Conservation (phyloP, 1,140 invertebrate genomes). For the Delia radicum region DNA sequence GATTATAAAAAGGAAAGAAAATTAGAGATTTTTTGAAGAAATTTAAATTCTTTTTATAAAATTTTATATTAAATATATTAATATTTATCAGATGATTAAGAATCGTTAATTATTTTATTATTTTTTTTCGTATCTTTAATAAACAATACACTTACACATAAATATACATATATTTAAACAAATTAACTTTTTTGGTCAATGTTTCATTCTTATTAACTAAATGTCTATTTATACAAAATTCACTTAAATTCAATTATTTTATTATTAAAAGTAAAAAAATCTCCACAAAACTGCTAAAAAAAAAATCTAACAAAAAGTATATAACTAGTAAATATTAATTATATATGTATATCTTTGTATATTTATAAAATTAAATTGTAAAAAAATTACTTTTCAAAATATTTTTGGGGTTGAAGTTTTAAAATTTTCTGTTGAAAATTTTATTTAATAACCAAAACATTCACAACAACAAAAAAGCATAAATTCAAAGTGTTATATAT, state of each 20-base stretch:
- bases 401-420: not conserved
- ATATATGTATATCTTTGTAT: slow-evolving; percentile 23
- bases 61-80: too few relatives aligned
- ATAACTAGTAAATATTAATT: not conserved
- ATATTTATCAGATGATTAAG: too few relatives aligned
- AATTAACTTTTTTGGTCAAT: not conserved
- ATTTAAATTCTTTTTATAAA: too few relatives aligned
- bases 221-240: not conserved
- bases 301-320: not conserved
- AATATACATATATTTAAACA: too few relatives aligned
- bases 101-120: too few relatives aligned
- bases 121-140: too few relatives aligned
- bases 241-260: not conserved
- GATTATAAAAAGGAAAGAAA: too few relatives aligned
- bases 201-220: not conserved
- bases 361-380: not conserved
- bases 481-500: not conserved
- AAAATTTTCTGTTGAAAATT: not conserved
- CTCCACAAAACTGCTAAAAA: not conserved
- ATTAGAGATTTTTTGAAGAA: too few relatives aligned
- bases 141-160: too few relatives aligned
- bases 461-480: not conserved
- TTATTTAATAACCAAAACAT: not conserved
- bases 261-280: not conserved
- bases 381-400: too few relatives aligned